phyloP scores from a whole-genome alignment of 2,113 vertebrate genomes.

The Pluvianellus socialis region DNA sequence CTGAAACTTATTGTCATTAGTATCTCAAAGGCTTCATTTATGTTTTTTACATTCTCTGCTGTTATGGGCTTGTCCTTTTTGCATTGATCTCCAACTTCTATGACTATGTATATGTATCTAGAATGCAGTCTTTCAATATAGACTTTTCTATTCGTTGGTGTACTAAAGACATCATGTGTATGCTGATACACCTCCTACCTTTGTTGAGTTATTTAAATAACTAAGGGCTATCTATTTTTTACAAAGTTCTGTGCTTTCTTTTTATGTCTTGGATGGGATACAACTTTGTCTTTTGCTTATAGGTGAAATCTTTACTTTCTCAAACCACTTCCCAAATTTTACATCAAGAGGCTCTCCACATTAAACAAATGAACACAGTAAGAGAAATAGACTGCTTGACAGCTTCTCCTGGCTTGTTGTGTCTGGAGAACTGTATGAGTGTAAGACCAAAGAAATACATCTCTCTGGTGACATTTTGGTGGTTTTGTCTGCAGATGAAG shows the following conservation, averaged over 20 bases:
- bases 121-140: background rate
- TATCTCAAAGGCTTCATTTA: background rate
- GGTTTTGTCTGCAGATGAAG: background rate
- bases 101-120: background rate
- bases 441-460: background rate
- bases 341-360: background rate
- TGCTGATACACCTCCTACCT: background rate
- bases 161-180: background rate
- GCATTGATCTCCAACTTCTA: background rate
- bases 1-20: background rate
- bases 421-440: background rate
- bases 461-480: background rate
- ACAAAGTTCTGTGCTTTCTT: background rate
- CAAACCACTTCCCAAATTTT: background rate
- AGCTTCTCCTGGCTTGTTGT: background rate
- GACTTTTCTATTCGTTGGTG: background rate
- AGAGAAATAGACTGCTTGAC: background rate
- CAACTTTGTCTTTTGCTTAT: background rate
- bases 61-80: fast-evolving
- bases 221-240: background rate
- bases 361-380: background rate
- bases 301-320: background rate
- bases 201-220: background rate
- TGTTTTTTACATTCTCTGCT: background rate
- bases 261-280: background rate